These are phyloP conservation scores for Poecile montanus DNA, from an alignment of 2,797 vertebrate genomes.

Conservation along the genomic window DNA sequence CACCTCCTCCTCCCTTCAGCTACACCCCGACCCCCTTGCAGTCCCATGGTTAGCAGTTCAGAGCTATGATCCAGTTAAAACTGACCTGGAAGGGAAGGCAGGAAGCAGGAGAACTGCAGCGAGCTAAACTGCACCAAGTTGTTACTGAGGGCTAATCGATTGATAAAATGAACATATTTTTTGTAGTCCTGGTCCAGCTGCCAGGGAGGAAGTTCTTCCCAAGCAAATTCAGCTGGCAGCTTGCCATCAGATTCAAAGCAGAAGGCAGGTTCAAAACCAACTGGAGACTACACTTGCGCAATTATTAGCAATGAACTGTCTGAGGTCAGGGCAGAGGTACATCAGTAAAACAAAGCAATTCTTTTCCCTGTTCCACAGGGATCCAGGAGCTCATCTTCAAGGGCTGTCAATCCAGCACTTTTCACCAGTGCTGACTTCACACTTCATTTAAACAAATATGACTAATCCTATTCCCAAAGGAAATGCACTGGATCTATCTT, in stretches of 20 bases:
- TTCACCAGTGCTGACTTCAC: conserved; percentile 2
- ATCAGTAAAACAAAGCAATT: conserved; percentile 1
- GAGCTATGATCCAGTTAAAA: not conserved
- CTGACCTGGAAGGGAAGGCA: not conserved
- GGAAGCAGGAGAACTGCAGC: not conserved
- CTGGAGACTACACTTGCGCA: not conserved
- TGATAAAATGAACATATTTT: not conserved
- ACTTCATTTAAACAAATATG: conserved; percentile 28
- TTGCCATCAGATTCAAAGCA: not conserved
- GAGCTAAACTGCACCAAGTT: not conserved
- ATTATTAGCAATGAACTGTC: not conserved
- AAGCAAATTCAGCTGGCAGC: not conserved
- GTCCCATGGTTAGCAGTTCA: not conserved
- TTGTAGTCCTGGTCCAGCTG: not conserved
- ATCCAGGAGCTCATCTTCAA: not conserved
- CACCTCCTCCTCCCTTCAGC: not conserved
- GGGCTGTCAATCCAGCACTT: not conserved
- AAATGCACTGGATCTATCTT: not conserved
- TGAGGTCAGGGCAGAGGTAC: not conserved
- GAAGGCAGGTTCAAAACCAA: not conserved
- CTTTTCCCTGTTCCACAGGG: not conserved
- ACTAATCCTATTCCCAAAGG: not conserved
- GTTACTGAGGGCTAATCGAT: not conserved
- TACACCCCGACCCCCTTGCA: fast-evolving
- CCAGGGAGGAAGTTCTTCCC: not conserved